These are phyloP conservation scores for Acanthacorydalis orientalis DNA, from an alignment of 2,888 invertebrate species.

Conservation along the genomic window DNA sequence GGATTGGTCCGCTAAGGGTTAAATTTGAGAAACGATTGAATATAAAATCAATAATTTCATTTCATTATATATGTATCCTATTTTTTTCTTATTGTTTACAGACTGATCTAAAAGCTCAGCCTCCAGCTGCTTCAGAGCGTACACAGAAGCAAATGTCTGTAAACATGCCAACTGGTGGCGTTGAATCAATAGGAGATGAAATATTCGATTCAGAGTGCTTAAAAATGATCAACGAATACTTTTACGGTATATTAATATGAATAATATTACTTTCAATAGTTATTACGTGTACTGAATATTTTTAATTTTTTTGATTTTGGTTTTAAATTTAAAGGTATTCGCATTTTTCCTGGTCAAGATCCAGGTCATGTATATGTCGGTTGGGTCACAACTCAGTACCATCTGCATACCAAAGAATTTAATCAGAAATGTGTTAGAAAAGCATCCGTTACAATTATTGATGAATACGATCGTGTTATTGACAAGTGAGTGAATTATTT, in stretches of 20 bases:
- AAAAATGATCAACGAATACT: constrained; percentile 92
- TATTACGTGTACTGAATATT: not conserved
- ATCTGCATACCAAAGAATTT: constrained; percentile 77
- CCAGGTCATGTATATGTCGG: constrained; percentile 91
- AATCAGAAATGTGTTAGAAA: constrained; percentile 74
- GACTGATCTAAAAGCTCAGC: constrained; percentile 41
- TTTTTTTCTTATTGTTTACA: constrained; percentile 19
- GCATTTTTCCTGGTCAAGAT: constrained; percentile 89
- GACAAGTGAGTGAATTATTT: constrained; percentile 36
- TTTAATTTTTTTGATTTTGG: constrained; percentile 7
- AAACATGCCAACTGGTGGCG: constrained; percentile 44
- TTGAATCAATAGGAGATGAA: constrained; percentile 72
- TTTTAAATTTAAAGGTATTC: constrained; percentile 28
- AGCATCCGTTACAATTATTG: constrained; percentile 62
- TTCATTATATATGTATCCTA: not conserved
- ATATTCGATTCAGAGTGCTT: constrained; percentile 76
- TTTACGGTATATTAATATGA: constrained; percentile 44
- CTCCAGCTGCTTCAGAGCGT: constrained; percentile 49
- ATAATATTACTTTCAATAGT: not conserved
- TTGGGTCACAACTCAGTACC: constrained; percentile 98
- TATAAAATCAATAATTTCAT: not conserved
- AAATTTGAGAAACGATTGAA: not conserved
- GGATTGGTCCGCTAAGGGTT: no score
- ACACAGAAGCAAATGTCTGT: constrained; percentile 60
- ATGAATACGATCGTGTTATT: constrained; percentile 59